Evolutionary conservation across 2,888 invertebrate genomes (phyloP), one percentile per base, ranked within the genome.

Genomic region (Ecliptopera silaceata): DNA sequence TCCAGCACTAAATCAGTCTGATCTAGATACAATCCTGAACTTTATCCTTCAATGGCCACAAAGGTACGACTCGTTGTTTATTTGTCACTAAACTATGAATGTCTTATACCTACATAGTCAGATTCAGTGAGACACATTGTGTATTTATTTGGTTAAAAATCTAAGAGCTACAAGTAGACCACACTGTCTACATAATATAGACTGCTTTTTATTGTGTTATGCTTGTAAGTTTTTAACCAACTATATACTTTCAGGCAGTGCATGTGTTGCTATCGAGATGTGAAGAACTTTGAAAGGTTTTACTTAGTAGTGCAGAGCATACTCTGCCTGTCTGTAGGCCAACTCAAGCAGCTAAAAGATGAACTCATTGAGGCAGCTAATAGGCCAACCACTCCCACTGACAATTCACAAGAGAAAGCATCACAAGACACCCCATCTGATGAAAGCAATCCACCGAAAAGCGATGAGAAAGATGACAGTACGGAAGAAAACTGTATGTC

Each of bases 221-320:
- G n/a, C 15, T 8, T 15, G 10, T 3, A 2, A 34, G 10, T 12
- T 39, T 2, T 20, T 12, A 41, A 22, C 12, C 13, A 4, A 34
- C 11, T 18, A 1, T 1, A 13, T 29, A 31, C 31, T 48, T 39
- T 38, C 36, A 97, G 97, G 81, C 98, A 98, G 92, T 98, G 98
- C 81, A 97, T 97, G 95, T 98, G 98, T 87, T 96, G 97, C 86
- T 98, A 97, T 86, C 94, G 97, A 71, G 98, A 98, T 89, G 94
- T 95, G 56, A 97, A 97, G 86, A 98, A 98, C 86, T 96, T 97
- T 87, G 98, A 98, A 80, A 93, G 97, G 69, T 96, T 98, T 83
- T 97, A 97, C 84, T 93, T 96, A 75, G 93, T 98, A 70, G 95
- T 97, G 34, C 97, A 98, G 83, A 96, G 97, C 64, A 94, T 98